Percentiles rank a stretch among this genome's conserved stretches.
Conservation (phyloP, 2,797 vertebrate genomes). For the Champsocephalus esox region DNA sequence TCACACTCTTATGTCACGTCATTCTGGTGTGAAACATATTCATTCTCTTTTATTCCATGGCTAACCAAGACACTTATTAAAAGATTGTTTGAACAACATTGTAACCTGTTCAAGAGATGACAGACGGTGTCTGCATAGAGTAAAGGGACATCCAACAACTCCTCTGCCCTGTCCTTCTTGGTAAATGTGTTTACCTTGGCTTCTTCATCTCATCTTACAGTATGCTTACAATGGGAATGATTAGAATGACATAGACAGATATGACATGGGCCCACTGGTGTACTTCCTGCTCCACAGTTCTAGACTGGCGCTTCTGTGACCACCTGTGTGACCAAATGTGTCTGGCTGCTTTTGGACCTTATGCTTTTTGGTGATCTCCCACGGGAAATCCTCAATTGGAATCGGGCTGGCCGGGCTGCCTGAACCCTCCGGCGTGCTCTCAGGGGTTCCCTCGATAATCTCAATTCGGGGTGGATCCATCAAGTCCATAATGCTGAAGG, state of each 20-base stretch:
- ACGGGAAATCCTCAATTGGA: conserved; percentile 83
- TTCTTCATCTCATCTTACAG: conserved; percentile 57
- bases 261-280: conserved; percentile 89
- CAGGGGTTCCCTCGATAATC: conserved; percentile 84
- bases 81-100: conserved; percentile 70
- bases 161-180: conserved; percentile 61
- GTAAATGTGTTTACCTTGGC: conserved; percentile 55
- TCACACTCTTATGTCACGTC: conserved; percentile 72
- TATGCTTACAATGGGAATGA: conserved; percentile 71
- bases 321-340: conserved; percentile 78
- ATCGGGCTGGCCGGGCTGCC: conserved; percentile 86
- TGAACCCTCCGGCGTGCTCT: conserved; percentile 83
- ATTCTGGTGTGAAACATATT: conserved; percentile 55
- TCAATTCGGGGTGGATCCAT: conserved; percentile 85
- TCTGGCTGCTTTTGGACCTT: conserved; percentile 76
- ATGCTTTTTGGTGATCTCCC: conserved; percentile 84
- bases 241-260: conserved; percentile 89
- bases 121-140: conserved; percentile 83
- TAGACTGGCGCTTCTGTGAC: conserved; percentile 86
- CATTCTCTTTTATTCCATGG: conserved; percentile 64
- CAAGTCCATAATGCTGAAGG: conserved; percentile 86
- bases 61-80: conserved; percentile 76
- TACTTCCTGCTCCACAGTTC: conserved; percentile 90
- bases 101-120: conserved; percentile 75
- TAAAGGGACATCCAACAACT: conserved; percentile 80